Evolutionary conservation across 2,113 vertebrate species (phyloP).

Genomic region (Gorsachius goisagi): DNA sequence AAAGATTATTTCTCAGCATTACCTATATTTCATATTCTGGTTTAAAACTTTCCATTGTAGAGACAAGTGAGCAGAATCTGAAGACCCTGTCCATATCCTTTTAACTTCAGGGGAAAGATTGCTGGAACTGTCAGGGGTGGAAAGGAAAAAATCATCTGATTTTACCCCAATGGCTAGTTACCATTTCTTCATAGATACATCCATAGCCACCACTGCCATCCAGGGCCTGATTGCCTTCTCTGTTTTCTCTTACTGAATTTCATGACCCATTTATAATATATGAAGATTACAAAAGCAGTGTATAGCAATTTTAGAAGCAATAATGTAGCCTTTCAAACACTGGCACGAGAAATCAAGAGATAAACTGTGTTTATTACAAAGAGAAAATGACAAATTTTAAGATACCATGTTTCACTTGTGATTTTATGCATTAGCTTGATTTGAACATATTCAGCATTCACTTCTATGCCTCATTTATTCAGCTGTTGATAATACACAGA

Average conservation of each 20-base stretch:
- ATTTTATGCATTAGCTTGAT: constrained; percentile 29
- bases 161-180: background rate
- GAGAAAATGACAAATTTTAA: constrained; percentile 15
- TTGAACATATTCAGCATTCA: constrained; percentile 14
- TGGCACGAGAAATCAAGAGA: background rate
- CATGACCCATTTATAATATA: constrained; percentile 28
- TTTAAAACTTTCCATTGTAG: background rate
- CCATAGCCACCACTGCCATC: background rate
- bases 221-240: background rate
- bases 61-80: background rate
- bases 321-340: background rate
- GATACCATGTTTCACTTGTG: background rate
- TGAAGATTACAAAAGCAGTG: constrained; percentile 2
- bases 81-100: background rate
- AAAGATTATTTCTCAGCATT: background rate
- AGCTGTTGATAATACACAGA: constrained; percentile 29
- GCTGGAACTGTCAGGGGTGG: background rate
- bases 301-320: constrained; percentile 13
- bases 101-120: background rate
- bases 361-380: constrained; percentile 4
- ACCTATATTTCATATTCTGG: background rate
- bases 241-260: constrained; percentile 13
- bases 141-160: background rate
- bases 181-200: background rate
- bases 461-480: constrained; percentile 36